Conservation (phyloP, 2,113 vertebrate species). For the Xenopus borealis region DNA sequence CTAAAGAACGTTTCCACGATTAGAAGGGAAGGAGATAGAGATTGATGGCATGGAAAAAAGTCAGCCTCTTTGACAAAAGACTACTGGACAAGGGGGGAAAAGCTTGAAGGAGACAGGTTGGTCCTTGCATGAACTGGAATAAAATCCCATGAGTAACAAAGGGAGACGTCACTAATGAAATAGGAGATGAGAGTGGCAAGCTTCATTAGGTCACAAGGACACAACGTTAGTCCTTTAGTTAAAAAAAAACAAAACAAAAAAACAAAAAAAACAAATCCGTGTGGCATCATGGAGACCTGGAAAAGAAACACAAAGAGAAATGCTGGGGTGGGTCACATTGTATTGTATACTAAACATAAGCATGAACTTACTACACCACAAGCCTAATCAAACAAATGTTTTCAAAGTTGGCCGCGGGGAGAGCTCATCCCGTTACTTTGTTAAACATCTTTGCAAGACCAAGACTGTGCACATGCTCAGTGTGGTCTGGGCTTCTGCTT, state of each 20-base stretch:
- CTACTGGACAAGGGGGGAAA: neutral
- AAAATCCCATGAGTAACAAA: neutral
- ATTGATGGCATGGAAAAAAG: neutral
- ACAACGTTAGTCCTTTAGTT: slow-evolving; percentile 25
- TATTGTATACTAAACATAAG: too few relatives aligned
- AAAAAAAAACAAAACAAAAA: too few relatives aligned
- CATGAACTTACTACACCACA: too few relatives aligned
- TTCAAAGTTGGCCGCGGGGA: too few relatives aligned
- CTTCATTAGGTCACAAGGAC: slow-evolving; percentile 30
- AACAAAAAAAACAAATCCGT: slow-evolving; percentile 22
- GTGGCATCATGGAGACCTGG: slow-evolving; percentile 15
- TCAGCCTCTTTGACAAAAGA: neutral
- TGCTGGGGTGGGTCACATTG: neutral
- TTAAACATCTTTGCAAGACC: too few relatives aligned
- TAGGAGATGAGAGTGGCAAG: slow-evolving; percentile 1
- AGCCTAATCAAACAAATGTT: too few relatives aligned
- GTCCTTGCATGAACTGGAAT: slow-evolving; percentile 42
- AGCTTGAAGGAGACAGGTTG: slow-evolving; percentile 16
- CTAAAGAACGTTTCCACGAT: neutral
- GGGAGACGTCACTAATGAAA: slow-evolving; percentile 5
- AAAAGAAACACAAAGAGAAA: neutral
- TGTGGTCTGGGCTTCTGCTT: too few relatives aligned
- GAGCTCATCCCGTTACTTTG: too few relatives aligned
- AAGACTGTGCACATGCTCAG: too few relatives aligned
- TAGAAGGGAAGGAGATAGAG: neutral